These are phyloP conservation scores for Clarias pachynema DNA, from an alignment of 2,797 vertebrate genomes.

Conservation along the genomic window DNA sequence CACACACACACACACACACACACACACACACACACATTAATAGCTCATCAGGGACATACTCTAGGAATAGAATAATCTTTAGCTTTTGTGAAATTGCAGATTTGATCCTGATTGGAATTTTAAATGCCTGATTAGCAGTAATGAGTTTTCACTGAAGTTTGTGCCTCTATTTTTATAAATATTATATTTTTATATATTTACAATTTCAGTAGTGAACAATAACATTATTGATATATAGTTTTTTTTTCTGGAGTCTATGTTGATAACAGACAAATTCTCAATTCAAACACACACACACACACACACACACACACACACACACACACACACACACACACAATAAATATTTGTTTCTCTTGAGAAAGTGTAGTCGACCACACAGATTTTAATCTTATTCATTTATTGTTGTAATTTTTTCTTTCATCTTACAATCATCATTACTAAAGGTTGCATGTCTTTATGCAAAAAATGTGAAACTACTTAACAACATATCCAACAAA, in stretches of 20 bases:
- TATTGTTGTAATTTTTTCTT: background rate
- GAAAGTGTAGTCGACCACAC: conserved; percentile 80
- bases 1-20: too few relatives aligned
- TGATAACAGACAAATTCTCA: background rate
- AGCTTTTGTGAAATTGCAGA: too few relatives aligned
- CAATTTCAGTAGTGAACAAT: background rate
- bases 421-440: background rate
- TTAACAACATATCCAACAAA: background rate
- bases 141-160: background rate
- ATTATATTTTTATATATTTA: background rate
- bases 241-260: background rate
- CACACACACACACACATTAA: too few relatives aligned
- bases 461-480: background rate
- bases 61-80: too few relatives aligned
- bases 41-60: too few relatives aligned
- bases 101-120: background rate
- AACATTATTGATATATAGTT: background rate
- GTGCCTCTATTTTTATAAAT: background rate
- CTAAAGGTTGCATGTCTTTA: background rate
- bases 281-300: background rate
- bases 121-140: too few relatives aligned
- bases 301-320: background rate
- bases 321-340: too few relatives aligned
- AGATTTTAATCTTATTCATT: conserved; percentile 42
- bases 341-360: conserved; percentile 60